A percentile compares a stretch with the other conserved stretches of the same genome.
phyloP scores from a whole-genome alignment of 1,140 invertebrate species.

The Epicauta chinensis region DNA sequence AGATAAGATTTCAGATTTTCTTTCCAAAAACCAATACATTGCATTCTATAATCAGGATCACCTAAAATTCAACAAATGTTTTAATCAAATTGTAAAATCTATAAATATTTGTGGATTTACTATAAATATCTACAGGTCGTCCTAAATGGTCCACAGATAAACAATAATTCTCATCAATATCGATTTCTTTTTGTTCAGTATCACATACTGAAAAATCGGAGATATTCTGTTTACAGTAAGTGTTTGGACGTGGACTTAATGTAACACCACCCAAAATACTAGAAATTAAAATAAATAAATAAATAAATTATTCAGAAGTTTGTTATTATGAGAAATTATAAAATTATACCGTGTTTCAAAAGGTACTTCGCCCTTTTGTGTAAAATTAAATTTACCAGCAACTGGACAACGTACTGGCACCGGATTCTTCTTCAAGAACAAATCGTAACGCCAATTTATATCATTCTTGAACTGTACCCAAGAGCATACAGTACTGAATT shows the following conservation, averaged over 20 bases:
- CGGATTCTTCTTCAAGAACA: constrained; percentile 85
- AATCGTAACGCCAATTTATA: constrained; percentile 80
- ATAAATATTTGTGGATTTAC: too few relatives aligned
- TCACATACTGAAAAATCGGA: constrained; percentile 93
- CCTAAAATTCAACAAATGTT: constrained; percentile 49
- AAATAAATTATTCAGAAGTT: neutral
- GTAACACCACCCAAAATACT: constrained; percentile 92
- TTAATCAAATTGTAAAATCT: constrained; percentile 28
- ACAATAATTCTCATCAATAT: constrained; percentile 92
- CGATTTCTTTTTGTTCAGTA: constrained; percentile 87
- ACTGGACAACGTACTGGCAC: constrained; percentile 90
- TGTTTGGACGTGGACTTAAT: constrained; percentile 82
- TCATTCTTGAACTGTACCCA: constrained; percentile 87
- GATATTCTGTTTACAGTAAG: constrained; percentile 89
- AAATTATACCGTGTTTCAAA: constrained; percentile 77
- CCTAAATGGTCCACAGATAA: constrained; percentile 92
- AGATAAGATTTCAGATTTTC: constrained; percentile 96
- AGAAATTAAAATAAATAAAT: constrained; percentile 14
- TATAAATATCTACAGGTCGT: constrained; percentile 89
- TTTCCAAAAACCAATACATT: constrained; percentile 97
- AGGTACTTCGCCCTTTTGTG: constrained; percentile 77
- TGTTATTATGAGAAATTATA: too few relatives aligned
- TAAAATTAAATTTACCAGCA: constrained; percentile 92
- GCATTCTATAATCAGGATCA: constrained; percentile 94
- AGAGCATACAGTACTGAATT: constrained; percentile 88